phyloP scores from a whole-genome alignment of 2,797 vertebrate species.

The Anguilla megastoma region DNA sequence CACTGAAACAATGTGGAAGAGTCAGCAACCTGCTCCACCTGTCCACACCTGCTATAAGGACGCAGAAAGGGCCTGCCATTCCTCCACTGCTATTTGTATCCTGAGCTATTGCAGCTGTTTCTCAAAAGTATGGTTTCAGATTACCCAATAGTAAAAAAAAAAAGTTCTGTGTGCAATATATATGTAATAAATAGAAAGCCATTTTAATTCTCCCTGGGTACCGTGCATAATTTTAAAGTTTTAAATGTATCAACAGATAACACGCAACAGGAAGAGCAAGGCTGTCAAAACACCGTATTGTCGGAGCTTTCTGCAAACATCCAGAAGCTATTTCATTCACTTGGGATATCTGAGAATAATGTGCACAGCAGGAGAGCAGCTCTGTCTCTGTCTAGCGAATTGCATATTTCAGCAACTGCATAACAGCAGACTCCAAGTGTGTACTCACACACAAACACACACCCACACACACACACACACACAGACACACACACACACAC shows the following conservation, averaged over 20 bases:
- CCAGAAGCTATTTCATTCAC: neutral
- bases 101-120: neutral
- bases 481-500: neutral
- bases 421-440: neutral
- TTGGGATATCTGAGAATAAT: neutral
- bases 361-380: neutral
- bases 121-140: neutral
- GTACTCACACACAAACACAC: neutral
- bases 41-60: neutral
- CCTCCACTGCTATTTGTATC: neutral
- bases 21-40: neutral
- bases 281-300: conserved; percentile 14
- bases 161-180: neutral
- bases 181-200: neutral
- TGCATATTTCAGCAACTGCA: conserved; percentile 35
- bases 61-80: neutral
- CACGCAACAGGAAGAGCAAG: conserved; percentile 17
- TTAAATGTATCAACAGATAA: conserved; percentile 46
- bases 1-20: neutral
- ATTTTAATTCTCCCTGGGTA: conserved; percentile 6
- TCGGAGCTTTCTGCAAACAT: neutral
- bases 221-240: conserved; percentile 28
- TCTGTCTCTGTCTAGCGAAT: neutral
- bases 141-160: neutral
- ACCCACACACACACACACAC: neutral